Base-by-base conservation (phyloP, 2,113 vertebrate species). In the Crotalus viridis region DNA sequence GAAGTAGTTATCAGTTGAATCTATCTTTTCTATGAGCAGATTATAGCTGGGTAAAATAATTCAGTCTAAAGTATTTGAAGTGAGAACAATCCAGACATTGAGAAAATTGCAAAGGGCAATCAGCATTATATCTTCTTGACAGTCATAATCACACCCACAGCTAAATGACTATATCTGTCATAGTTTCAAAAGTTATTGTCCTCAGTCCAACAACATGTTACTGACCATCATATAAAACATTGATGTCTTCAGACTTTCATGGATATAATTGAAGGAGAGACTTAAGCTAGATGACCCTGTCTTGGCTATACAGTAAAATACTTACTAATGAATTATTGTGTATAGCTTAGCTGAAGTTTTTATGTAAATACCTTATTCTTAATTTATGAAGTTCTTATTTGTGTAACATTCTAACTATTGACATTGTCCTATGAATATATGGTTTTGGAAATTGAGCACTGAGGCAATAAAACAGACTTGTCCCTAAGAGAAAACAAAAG, bases 361-460 rank as follows among this genome's bases (percentile, higher is more conserved):
- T 93, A 97, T 95, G 96, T 96, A 97, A 96, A 97, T 93, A 96
- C 81, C 57, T 64, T 94, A 91, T 92, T 91, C 0, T 0, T 95
- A 96, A 97, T 97, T 97, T 97, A 97, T 96, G 93, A 59, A 91
- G 92, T 95, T 96, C 94, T 93, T 97, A 95, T 97, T 97, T 97
- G 93, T 96, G 93, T 96, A 97, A 96, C 96, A 92, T 96, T 93
- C 95, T 94, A 64, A 64, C 94, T 94, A 96, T 92, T 97, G 97
- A 97, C 97, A 95, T 95, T 96, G 95, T 97, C 97, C 97, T 97
- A 97, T 13, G 91, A 96, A 97, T 94, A 97, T 97, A 97, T 97
- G 95, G 92, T 46, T 96, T 95, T 96, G 95, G 95, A 97, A 97
- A 96, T 97, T 93, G 95, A 43, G 93, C 93, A 95, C 56, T 39